phyloP scores from a whole-genome alignment of 2,797 vertebrate species.

The Tarsius wallacei region DNA sequence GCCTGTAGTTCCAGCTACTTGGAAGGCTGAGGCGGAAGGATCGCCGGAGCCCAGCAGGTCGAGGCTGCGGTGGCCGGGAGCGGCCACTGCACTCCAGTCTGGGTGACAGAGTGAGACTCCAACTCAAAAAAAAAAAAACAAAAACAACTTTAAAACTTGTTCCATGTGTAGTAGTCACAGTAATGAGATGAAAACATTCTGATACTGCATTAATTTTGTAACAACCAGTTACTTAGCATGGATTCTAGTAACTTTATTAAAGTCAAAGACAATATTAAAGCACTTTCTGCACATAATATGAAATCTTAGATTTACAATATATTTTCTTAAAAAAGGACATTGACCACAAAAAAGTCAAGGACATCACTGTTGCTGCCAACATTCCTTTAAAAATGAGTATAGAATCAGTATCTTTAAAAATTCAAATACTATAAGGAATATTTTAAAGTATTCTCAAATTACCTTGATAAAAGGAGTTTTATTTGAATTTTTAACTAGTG shows the following conservation, averaged over 20 bases:
- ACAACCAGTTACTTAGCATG: neutral
- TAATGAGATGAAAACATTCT: neutral
- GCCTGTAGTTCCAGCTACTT: no score
- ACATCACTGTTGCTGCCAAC: neutral
- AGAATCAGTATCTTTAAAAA: constrained; percentile 35
- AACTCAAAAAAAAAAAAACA: no score
- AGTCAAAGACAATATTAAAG: constrained; percentile 6
- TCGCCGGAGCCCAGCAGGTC: no score
- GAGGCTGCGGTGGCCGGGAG: no score
- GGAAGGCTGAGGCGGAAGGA: no score
- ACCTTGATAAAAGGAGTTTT: constrained; percentile 22
- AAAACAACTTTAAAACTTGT: neutral
- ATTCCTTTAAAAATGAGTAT: constrained; percentile 45
- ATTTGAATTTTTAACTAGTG: constrained; percentile 30
- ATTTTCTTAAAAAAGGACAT: neutral
- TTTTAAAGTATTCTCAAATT: constrained; percentile 46
- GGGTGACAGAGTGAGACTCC: no score
- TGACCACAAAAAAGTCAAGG: neutral
- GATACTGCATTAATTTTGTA: neutral
- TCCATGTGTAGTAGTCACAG: neutral
- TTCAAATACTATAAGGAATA: constrained; percentile 16
- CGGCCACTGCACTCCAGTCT: no score
- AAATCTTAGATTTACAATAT: neutral
- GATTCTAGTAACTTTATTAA: neutral
- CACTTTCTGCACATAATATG: neutral